A percentile compares a stretch with the other conserved stretches of the same genome.
Evolutionary conservation across 2,113 vertebrate species (phyloP).

Genomic region (Pangasianodon hypophthalmus): DNA sequence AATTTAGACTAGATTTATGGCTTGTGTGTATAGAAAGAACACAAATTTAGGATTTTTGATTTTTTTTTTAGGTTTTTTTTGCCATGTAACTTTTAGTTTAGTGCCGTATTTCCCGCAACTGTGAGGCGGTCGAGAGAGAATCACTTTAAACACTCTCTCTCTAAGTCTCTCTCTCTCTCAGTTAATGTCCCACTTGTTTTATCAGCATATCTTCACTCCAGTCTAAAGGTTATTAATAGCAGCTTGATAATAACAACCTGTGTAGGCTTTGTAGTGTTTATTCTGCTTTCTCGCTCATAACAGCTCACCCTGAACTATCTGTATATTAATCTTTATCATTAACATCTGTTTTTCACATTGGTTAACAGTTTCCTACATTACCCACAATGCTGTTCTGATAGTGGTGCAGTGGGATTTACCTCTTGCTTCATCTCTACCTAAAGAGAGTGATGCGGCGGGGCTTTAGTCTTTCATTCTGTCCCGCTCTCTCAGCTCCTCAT

Average conservation of each 20-base stretch:
- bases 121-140: neutral
- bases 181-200: neutral
- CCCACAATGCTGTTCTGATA: neutral
- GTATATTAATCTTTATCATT: neutral
- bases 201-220: neutral
- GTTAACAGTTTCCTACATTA: neutral
- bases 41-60: neutral
- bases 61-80: neutral
- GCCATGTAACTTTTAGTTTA: neutral
- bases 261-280: neutral
- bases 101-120: neutral
- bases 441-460: neutral
- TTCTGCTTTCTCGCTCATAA: neutral
- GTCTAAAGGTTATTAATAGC: neutral
- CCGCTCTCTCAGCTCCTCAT: neutral
- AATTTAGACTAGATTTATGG: neutral
- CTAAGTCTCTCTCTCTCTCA: neutral
- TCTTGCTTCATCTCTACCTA: neutral
- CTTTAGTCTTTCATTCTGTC: neutral
- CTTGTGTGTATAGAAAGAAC: neutral
- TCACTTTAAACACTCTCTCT: neutral
- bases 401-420: neutral
- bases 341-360: neutral
- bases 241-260: neutral
- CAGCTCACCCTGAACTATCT: neutral